These are phyloP conservation scores for Rhopalosiphum padi DNA, from an alignment of 1,140 invertebrate genomes.

Conservation along the genomic window DNA sequence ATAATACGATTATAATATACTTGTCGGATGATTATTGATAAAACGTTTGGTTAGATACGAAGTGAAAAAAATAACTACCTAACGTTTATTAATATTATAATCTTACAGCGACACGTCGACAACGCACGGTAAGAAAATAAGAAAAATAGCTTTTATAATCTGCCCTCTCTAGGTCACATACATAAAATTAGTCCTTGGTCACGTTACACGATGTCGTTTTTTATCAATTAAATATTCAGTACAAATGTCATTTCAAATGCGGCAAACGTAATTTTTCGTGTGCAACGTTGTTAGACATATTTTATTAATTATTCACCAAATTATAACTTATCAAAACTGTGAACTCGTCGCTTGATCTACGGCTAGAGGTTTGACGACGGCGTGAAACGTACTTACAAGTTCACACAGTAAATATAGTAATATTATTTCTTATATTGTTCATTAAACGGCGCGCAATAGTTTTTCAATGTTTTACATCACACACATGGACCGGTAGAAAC, in stretches of 20 bases:
- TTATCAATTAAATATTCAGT: conserved; percentile 43
- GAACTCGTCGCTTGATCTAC: background rate
- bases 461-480: background rate
- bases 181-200: conserved; percentile 44
- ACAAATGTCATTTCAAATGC: conserved; percentile 29
- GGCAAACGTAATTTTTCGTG: background rate
- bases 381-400: background rate
- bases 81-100: conserved; percentile 20
- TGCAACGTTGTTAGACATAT: background rate
- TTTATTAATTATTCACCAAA: conserved; percentile 42
- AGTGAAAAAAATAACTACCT: background rate
- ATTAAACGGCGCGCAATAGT: background rate
- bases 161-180: conserved; percentile 32
- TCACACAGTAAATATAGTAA: background rate
- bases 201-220: background rate
- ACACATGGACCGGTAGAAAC: too few species aligned
- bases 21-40: conserved; percentile 34
- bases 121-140: background rate
- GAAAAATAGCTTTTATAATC: conserved; percentile 5
- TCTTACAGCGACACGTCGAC: background rate
- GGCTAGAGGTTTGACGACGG: background rate
- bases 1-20: background rate
- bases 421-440: background rate
- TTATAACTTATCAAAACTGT: conserved; percentile 33
- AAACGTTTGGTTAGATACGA: background rate